These are phyloP conservation scores for Lampris incognitus DNA, from an alignment of 2,113 vertebrate species.

Conservation along the genomic window DNA sequence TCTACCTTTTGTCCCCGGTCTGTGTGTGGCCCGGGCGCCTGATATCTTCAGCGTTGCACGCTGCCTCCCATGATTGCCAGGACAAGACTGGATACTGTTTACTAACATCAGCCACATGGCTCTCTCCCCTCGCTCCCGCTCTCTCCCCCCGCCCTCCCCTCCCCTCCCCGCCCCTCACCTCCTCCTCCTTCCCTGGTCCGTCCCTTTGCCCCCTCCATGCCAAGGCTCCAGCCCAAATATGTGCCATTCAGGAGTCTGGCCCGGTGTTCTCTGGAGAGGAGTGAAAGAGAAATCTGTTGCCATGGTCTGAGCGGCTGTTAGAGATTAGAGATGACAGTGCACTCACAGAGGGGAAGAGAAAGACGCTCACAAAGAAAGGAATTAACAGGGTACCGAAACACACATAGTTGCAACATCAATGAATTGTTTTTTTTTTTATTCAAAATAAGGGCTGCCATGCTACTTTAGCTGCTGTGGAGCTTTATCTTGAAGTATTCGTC, in stretches of 20 bases:
- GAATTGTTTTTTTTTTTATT: constrained; percentile 41
- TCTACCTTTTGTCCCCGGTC: constrained; percentile 80
- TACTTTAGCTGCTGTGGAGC: constrained; percentile 7
- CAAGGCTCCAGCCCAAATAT: constrained; percentile 83
- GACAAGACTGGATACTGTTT: constrained; percentile 90
- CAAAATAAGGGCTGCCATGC: constrained; percentile 9
- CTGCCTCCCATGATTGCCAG: constrained; percentile 79
- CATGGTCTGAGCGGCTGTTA: constrained; percentile 40
- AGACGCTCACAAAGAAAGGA: constrained; percentile 41
- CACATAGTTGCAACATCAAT: constrained; percentile 58
- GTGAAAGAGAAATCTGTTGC: constrained; percentile 83
- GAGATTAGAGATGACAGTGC: constrained; percentile 55
- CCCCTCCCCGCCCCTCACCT: constrained; percentile 63
- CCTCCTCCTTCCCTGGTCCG: constrained; percentile 50
- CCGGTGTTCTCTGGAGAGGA: constrained; percentile 81
- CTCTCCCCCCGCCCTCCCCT: constrained; percentile 41
- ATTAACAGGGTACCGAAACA: constrained; percentile 62
- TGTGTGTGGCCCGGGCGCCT: constrained; percentile 85
- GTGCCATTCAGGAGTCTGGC: constrained; percentile 86
- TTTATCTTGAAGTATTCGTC: constrained; percentile 4
- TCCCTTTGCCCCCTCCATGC: constrained; percentile 77
- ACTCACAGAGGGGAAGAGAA: constrained; percentile 48
- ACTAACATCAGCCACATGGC: constrained; percentile 93
- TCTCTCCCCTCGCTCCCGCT: constrained; percentile 68
- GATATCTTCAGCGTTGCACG: constrained; percentile 80